These are phyloP conservation scores for Scaptomyza polygonia DNA, from an alignment of 2,888 invertebrate genomes.

Conservation along the genomic window DNA sequence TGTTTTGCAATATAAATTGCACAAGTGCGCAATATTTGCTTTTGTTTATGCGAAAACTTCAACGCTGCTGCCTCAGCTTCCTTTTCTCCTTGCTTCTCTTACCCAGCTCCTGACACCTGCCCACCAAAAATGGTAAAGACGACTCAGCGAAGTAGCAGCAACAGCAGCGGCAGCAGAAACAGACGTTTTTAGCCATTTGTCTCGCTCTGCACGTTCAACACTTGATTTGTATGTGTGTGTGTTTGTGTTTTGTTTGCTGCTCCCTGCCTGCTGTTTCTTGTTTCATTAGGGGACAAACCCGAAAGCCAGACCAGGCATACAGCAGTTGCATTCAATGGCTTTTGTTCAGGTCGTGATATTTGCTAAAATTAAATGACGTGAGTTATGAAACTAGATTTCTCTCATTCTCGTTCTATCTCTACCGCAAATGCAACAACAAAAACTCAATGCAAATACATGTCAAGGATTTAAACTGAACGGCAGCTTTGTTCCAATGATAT, in stretches of 20 bases:
- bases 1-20: conserved; percentile 83
- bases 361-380: conserved; percentile 82
- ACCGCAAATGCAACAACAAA: not conserved
- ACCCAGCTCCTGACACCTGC: conserved; percentile 67
- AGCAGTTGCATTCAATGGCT: conserved; percentile 82
- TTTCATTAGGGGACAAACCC: conserved; percentile 63
- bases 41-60: conserved; percentile 79
- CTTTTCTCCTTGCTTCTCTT: not conserved
- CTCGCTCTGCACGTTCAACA: conserved; percentile 71
- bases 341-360: conserved; percentile 82
- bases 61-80: conserved; percentile 37
- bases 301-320: conserved; percentile 36
- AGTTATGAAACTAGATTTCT: conserved; percentile 78
- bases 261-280: conserved; percentile 59
- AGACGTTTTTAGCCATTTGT: conserved; percentile 74
- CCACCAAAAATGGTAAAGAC: conserved; percentile 66
- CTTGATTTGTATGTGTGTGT: conserved; percentile 20
- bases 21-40: conserved; percentile 83
- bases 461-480: conserved; percentile 21
- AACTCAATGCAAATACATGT: conserved; percentile 29
- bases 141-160: conserved; percentile 45
- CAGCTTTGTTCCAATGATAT: not conserved
- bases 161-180: conserved; percentile 36
- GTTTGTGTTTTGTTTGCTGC: conserved; percentile 30
- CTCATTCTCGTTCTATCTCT: not conserved